Evolutionary conservation across 2,113 vertebrate genomes (phyloP).

Genomic region (Brachypteracias leptosomus): DNA sequence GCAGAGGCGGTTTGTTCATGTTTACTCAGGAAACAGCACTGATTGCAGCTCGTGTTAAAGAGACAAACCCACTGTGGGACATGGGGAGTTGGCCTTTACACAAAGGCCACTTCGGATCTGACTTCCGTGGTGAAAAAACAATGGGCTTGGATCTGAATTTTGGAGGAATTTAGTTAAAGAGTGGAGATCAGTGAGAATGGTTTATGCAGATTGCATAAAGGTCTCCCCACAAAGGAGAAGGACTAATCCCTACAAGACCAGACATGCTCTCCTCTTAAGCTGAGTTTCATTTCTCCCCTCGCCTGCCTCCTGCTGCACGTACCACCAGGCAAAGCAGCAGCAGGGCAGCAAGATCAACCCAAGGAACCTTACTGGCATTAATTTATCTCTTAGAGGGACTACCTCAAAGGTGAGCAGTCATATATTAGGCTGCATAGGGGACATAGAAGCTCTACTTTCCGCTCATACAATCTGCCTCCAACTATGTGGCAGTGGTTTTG

Average conservation of each 20-base stretch:
- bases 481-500: not conserved
- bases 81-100: not conserved
- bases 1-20: not conserved
- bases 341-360: not conserved
- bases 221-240: not conserved
- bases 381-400: not conserved
- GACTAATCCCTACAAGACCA: conserved; percentile 4
- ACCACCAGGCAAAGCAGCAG: not conserved
- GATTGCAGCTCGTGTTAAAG: not conserved
- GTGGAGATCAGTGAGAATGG: not conserved
- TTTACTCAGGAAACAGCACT: conserved; percentile 31
- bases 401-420: not conserved
- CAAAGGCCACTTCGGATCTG: not conserved
- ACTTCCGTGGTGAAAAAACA: not conserved
- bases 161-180: not conserved
- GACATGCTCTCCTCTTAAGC: not conserved
- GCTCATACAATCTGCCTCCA: not conserved
- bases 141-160: not conserved
- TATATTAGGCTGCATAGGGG: not conserved
- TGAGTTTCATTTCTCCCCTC: not conserved
- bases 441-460: not conserved
- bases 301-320: not conserved
- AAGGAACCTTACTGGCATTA: not conserved
- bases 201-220: not conserved
- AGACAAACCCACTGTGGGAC: not conserved